Percentiles rank a stretch among this genome's conserved stretches.
Conservation (phyloP, 2,113 vertebrate genomes). For the Stigmatopora argus region DNA sequence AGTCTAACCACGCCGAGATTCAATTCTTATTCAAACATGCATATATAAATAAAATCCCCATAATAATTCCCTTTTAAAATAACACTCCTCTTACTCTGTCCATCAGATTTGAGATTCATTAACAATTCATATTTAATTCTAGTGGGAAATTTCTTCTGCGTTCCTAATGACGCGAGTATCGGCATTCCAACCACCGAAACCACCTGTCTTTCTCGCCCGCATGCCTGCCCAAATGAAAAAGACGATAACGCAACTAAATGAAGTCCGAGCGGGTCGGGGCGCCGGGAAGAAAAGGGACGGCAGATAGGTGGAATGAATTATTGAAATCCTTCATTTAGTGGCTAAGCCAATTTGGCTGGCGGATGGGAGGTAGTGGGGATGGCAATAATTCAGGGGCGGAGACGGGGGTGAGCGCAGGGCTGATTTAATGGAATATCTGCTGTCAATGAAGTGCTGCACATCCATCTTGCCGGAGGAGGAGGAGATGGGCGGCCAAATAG, state of each 20-base stretch:
- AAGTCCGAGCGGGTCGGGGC: constrained; percentile 30
- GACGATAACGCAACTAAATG: constrained; percentile 51
- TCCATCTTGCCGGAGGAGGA: constrained; percentile 48
- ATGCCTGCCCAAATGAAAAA: constrained; percentile 29
- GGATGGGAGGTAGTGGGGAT: constrained; percentile 40
- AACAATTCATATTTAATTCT: neutral
- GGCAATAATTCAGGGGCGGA: constrained; percentile 61
- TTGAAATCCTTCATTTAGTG: constrained; percentile 71
- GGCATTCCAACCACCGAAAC: neutral
- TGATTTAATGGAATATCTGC: constrained; percentile 67
- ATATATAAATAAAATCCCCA: neutral
- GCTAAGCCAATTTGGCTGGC: constrained; percentile 68
- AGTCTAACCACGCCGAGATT: no score
- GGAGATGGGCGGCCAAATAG: neutral
- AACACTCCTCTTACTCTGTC: neutral
- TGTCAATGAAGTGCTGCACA: constrained; percentile 54
- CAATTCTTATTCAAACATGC: no score
- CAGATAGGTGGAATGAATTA: constrained; percentile 63
- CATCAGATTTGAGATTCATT: neutral
- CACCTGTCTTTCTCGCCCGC: constrained; percentile 5
- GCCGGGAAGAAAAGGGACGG: constrained; percentile 34
- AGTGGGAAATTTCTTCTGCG: neutral
- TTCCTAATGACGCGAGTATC: neutral
- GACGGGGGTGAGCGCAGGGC: constrained; percentile 44
- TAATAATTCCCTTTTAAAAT: no score